Conservation (phyloP, 37 sponge, comb jelly and placozoan genomes). For the Corticium candelabrum region DNA sequence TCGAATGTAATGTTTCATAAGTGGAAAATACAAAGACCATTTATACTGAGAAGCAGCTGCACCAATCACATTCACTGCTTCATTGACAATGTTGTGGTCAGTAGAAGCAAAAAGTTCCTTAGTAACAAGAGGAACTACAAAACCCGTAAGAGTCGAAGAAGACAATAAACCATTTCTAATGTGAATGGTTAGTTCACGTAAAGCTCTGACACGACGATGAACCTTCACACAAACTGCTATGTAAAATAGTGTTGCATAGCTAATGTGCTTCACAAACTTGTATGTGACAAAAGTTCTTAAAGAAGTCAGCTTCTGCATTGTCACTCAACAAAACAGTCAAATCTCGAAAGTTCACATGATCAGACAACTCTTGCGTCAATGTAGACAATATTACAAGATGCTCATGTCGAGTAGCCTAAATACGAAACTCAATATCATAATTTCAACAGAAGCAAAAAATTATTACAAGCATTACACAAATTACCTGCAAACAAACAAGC, state of each 20-base stretch:
- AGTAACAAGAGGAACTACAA: conserved; percentile 54
- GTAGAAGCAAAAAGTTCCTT: not conserved
- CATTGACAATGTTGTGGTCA: conserved; percentile 66
- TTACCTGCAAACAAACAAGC: too few species aligned
- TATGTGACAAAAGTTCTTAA: conserved; percentile 75
- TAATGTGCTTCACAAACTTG: too few species aligned
- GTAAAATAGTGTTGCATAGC: too few species aligned
- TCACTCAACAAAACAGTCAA: conserved; percentile 25
- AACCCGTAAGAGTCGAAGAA: conserved; percentile 24
- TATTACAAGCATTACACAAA: too few species aligned
- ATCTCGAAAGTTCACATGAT: conserved; percentile 47
- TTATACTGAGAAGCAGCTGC: conserved; percentile 31
- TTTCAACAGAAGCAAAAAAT: too few species aligned
- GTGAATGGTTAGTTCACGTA: conserved; percentile 33
- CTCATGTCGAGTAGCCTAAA: conserved; percentile 42
- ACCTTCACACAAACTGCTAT: conserved; percentile 15
- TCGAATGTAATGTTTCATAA: conserved; percentile 47
- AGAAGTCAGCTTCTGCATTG: conserved; percentile 79
- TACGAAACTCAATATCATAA: too few species aligned
- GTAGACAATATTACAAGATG: conserved; percentile 44
- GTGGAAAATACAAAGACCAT: conserved; percentile 51
- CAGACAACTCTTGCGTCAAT: conserved; percentile 33
- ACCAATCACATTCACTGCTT: conserved; percentile 58
- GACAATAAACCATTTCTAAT: conserved; percentile 12
- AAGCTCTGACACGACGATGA: conserved; percentile 56